Conservation (phyloP, 2,888 invertebrate species). For the Myopa testacea region DNA sequence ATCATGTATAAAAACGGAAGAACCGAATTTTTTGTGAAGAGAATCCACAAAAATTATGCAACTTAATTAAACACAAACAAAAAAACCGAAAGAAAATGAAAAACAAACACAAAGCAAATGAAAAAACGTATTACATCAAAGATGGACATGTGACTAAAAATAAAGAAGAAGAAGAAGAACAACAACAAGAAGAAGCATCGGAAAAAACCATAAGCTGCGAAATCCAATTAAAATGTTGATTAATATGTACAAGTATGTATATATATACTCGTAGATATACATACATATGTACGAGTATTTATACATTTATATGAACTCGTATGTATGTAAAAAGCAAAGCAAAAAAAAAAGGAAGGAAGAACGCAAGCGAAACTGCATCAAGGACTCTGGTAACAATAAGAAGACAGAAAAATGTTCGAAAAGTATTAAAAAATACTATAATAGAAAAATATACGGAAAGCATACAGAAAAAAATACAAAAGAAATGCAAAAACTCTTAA, state of each 20-base stretch:
- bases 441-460: background rate
- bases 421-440: too few species aligned
- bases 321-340: background rate
- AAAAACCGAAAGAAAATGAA: background rate
- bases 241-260: background rate
- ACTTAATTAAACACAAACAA: background rate
- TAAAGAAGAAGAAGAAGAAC: constrained; percentile 5
- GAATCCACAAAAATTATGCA: background rate
- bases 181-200: background rate
- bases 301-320: background rate
- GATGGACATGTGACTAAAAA: too few species aligned
- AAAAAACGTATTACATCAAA: background rate
- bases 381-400: background rate
- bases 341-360: background rate
- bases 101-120: background rate
- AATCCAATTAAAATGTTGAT: constrained; percentile 38
- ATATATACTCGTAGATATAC: background rate
- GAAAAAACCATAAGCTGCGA: constrained; percentile 17
- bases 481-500: too few species aligned
- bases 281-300: background rate
- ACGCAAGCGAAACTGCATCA: background rate
- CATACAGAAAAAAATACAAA: constrained; percentile 4
- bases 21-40: background rate
- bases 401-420: background rate
- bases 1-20: too few species aligned